Evolutionary conservation across 2,113 vertebrate species (phyloP), one percentile per base, ranked within the genome.

Genomic region (Campylomormyrus tamandua): DNA sequence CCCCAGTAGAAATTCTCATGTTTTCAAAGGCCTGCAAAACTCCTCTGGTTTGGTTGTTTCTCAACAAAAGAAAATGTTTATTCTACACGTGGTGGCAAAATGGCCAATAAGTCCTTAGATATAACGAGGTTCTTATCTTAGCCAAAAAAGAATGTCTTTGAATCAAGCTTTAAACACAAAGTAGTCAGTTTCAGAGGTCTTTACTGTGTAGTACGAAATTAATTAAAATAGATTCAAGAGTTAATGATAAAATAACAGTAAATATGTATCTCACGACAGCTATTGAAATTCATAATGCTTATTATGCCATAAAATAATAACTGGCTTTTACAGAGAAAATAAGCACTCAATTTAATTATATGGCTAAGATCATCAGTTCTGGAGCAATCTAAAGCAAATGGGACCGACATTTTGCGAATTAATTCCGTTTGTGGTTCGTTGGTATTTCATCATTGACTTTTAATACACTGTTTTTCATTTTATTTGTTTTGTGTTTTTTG

Each of bases 371-470:
- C 90, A 89, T 90, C 91, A 91, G 87, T 88, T 88, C 50, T 89
- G 70, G 90, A 93, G 90, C 83, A 92, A 89, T 90, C 89, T 93
- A 91, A 93, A 93, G 90, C 90, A 92, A 91, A 91, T 90, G 90
- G 83, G 90, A 90, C 91, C 92, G 90, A 90, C 91, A 91, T 90
- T 88, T 89, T 83, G 85, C 66, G 89, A 90, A 91, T 74, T 86
- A 90, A 90, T 88, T 91, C 92, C 62, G 89, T 91, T 92, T 91
- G 89, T 90, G 89, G 88, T 91, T 84, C n/a, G 50, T n/a, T 87
- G 49, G 17, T 92, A 90, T 90, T 91, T 90, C 91, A 52, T 90
- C 89, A 91, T 89, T 83, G 92, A 91, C 88, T 90, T 89, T 91
- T 91, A 91, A 91, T 89, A 91, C 91, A 90, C 87, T 90, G 90